Conservation (phyloP, 2,888 invertebrate genomes). For the Anodontia alba region DNA sequence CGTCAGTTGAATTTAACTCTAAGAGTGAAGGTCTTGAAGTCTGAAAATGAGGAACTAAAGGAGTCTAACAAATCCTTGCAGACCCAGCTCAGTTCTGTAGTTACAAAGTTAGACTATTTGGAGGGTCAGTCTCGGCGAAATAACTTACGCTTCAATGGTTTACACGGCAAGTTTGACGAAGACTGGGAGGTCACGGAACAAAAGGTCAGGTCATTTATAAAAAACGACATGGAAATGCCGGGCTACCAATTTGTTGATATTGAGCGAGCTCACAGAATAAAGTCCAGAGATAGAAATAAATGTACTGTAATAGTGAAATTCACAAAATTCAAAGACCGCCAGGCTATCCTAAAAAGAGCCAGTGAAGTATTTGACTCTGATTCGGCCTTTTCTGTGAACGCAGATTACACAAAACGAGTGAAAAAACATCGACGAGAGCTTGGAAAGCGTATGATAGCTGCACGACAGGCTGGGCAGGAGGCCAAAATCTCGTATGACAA, state of each 20-base stretch:
- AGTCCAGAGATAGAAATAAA: constrained; percentile 15
- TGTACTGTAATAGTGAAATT: constrained; percentile 39
- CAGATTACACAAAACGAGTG: constrained; percentile 22
- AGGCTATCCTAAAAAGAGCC: constrained; percentile 19
- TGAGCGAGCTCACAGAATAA: constrained; percentile 36
- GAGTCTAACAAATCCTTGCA: not conserved
- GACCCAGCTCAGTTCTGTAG: constrained; percentile 3
- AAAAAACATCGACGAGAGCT: constrained; percentile 17
- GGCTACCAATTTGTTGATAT: constrained; percentile 19
- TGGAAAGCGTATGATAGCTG: constrained; percentile 18
- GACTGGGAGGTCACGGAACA: constrained; percentile 14
- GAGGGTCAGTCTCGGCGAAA: constrained; percentile 6
- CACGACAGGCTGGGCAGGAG: not conserved
- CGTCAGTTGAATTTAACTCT: not conserved
- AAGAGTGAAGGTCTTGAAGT: constrained; percentile 12
- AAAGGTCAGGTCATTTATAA: constrained; percentile 18
- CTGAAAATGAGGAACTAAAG: constrained; percentile 21
- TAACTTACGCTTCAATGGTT: constrained; percentile 17
- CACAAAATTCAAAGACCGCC: constrained; percentile 20
- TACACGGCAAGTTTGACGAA: not conserved
- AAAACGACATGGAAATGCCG: constrained; percentile 15
- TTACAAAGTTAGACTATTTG: constrained; percentile 5
- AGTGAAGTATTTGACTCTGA: not conserved
- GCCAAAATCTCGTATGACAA: constrained; percentile 18
- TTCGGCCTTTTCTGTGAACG: constrained; percentile 14